These are phyloP conservation scores for Cheilinus undulatus DNA, from an alignment of 2,113 vertebrate genomes.

Conservation along the genomic window DNA sequence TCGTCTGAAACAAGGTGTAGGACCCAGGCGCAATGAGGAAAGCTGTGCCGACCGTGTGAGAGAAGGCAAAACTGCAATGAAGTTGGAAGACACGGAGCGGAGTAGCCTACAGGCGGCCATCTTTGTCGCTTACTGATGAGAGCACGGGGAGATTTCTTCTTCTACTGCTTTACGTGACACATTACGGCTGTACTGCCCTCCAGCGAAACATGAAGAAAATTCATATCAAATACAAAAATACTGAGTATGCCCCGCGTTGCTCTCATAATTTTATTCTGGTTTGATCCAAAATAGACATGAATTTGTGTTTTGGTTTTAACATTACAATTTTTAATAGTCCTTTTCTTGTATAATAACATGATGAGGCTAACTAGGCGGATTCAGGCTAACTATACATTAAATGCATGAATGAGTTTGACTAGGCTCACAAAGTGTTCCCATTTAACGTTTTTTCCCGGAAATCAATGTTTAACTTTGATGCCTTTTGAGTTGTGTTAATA, in stretches of 20 bases:
- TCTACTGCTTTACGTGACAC: neutral
- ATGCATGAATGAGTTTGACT: no score
- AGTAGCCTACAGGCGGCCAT: conserved; percentile 79
- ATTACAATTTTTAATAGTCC: no score
- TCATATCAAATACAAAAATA: neutral
- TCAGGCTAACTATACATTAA: no score
- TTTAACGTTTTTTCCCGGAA: no score
- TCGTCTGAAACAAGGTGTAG: conserved; percentile 55
- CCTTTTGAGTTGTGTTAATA: no score
- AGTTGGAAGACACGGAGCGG: conserved; percentile 74
- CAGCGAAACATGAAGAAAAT: neutral
- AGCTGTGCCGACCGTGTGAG: conserved; percentile 44
- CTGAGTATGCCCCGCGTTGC: no score
- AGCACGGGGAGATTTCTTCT: conserved; percentile 16
- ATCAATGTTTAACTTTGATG: no score
- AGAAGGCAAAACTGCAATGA: conserved; percentile 65
- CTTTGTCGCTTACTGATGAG: conserved; percentile 74
- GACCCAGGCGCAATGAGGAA: conserved; percentile 41
- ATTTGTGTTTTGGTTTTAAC: no score
- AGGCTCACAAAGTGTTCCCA: no score
- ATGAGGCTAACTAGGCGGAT: no score
- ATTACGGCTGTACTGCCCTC: conserved; percentile 20
- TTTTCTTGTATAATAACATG: no score
- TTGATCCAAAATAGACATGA: neutral
- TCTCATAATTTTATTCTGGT: no score